phyloP scores from a whole-genome alignment of 2,888 invertebrate genomes.

The Branchellion lobata region DNA sequence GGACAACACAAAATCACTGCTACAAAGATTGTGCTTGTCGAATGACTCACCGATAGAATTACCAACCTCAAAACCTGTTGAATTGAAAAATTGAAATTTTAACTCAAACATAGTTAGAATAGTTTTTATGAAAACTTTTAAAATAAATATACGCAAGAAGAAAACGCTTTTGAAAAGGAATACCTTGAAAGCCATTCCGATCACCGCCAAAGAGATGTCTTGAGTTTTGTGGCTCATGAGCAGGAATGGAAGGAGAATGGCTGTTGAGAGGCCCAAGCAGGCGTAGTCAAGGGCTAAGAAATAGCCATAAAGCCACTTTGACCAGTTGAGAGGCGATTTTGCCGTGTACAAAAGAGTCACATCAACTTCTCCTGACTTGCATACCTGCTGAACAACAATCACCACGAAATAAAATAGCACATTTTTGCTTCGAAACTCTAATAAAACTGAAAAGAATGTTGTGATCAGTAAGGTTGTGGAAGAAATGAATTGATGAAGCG shows the following conservation, averaged over 20 bases:
- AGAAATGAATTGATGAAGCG: background rate
- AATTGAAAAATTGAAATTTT: background rate
- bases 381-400: conserved; percentile 55
- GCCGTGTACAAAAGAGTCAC: conserved; percentile 59
- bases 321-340: conserved; percentile 58
- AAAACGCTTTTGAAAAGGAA: background rate
- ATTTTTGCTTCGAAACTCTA: conserved; percentile 1
- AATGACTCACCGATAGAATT: conserved; percentile 55
- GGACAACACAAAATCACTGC: conserved; percentile 58
- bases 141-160: no score
- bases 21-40: conserved; percentile 58
- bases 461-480: background rate
- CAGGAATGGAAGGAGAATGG: conserved; percentile 58
- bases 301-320: conserved; percentile 58
- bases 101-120: background rate
- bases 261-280: conserved; percentile 58
- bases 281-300: conserved; percentile 60
- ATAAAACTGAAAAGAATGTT: conserved; percentile 6
- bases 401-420: conserved; percentile 55
- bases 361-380: conserved; percentile 61
- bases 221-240: conserved; percentile 51
- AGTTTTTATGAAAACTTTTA: background rate
- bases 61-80: conserved; percentile 53
- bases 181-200: conserved; percentile 57
- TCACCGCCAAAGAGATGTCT: conserved; percentile 57